Evolutionary conservation across 2,113 vertebrate genomes (phyloP).

Genomic region (Myanophis thanlyinensis): DNA sequence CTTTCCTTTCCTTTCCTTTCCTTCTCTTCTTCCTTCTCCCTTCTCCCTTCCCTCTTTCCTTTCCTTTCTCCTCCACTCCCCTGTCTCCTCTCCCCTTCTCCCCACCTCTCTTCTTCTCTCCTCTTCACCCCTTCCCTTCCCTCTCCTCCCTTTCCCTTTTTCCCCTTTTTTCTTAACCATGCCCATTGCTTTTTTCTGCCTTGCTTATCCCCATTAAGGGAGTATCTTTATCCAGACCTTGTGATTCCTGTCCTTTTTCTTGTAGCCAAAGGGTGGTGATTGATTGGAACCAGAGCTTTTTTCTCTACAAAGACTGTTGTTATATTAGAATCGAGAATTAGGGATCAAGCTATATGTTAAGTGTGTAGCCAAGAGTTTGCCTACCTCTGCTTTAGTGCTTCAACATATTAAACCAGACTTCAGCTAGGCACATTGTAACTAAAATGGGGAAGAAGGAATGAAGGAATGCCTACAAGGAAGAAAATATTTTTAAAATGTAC

Average conservation of each 20-base stretch:
- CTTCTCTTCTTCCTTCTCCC: too few species aligned
- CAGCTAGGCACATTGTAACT: neutral
- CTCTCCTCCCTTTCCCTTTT: neutral
- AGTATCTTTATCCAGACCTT: neutral
- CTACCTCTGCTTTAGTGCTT: neutral
- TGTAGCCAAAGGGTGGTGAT: neutral
- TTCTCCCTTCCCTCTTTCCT: accelerated
- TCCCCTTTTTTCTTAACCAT: neutral
- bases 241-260: neutral
- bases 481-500: neutral
- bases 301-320: neutral
- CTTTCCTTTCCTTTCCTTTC: neutral
- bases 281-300: neutral
- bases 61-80: too few species aligned
- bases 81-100: neutral
- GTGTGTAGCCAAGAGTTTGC: neutral
- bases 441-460: neutral
- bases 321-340: neutral
- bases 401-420: neutral
- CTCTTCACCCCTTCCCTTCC: neutral
- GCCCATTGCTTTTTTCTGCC: neutral
- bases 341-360: neutral
- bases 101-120: too few species aligned
- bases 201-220: neutral
- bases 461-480: neutral